Evolutionary conservation across 2,888 invertebrate genomes (phyloP).

Genomic region (Nymphalis polychloros): DNA sequence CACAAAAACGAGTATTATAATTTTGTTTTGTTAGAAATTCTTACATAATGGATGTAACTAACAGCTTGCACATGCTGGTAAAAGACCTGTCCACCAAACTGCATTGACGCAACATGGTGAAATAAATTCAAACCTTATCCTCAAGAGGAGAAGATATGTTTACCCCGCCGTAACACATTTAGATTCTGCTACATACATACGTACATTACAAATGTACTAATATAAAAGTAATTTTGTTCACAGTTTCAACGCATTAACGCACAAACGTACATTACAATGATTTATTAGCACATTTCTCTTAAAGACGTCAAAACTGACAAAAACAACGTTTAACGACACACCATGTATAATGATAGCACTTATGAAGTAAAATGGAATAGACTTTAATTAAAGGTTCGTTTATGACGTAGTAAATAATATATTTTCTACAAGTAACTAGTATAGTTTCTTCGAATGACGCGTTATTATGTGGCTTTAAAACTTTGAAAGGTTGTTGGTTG

Average conservation of each 20-base stretch:
- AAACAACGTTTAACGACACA: constrained; percentile 43
- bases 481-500: not conserved
- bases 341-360: constrained; percentile 27
- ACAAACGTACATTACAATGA: constrained; percentile 40
- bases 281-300: constrained; percentile 44
- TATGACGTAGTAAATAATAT: not conserved
- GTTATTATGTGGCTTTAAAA: not conserved
- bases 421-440: not conserved
- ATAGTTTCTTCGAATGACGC: not conserved
- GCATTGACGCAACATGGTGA: too few relatives aligned
- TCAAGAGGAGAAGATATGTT: too few relatives aligned
- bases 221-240: constrained; percentile 31
- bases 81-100: too few relatives aligned
- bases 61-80: too few relatives aligned
- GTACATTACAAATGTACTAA: constrained; percentile 4
- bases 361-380: constrained; percentile 23
- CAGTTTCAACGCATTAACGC: constrained; percentile 38
- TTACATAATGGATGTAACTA: too few relatives aligned
- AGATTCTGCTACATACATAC: not conserved
- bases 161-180: too few relatives aligned
- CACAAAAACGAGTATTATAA: too few relatives aligned
- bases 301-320: constrained; percentile 43
- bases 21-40: too few relatives aligned
- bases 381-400: constrained; percentile 16
- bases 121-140: too few relatives aligned